A percentile compares a stretch with the other conserved stretches of the same genome.
These are phyloP conservation scores for Gambelia wislizenii DNA, from an alignment of 2,797 vertebrate species.

Conservation along the genomic window DNA sequence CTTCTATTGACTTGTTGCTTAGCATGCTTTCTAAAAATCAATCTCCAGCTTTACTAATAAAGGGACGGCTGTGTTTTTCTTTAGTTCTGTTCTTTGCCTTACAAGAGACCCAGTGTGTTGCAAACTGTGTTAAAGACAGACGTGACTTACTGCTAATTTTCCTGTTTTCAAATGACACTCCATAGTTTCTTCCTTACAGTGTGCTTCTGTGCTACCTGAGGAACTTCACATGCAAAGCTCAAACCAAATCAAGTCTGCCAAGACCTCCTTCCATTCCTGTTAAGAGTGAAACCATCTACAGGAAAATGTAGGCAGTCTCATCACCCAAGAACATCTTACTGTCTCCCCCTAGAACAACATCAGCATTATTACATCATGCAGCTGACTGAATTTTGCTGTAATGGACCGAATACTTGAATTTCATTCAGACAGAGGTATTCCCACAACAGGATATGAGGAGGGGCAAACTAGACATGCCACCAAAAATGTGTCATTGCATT, in stretches of 20 bases:
- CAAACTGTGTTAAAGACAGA: conserved; percentile 18
- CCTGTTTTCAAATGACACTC: neutral
- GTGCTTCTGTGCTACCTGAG: neutral
- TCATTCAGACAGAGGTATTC: neutral
- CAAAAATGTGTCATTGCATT: neutral
- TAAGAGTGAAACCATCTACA: neutral
- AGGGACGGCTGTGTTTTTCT: neutral
- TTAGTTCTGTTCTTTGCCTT: neutral
- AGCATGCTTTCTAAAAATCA: conserved; percentile 22
- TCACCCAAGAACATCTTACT: neutral
- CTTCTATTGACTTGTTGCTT: conserved; percentile 18
- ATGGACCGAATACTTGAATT: neutral
- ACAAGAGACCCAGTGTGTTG: neutral
- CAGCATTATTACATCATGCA: neutral
- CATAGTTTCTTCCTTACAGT: neutral
- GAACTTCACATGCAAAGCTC: neutral
- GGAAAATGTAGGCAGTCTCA: neutral
- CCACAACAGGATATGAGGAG: neutral
- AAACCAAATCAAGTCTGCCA: neutral
- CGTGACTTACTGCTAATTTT: neutral
- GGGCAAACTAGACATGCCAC: neutral
- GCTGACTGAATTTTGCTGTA: neutral
- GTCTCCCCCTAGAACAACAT: neutral
- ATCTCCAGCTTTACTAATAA: conserved; percentile 19
- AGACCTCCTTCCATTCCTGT: neutral